Evolutionary conservation across 2,113 vertebrate species (phyloP).

Genomic region (Xenus cinereus): DNA sequence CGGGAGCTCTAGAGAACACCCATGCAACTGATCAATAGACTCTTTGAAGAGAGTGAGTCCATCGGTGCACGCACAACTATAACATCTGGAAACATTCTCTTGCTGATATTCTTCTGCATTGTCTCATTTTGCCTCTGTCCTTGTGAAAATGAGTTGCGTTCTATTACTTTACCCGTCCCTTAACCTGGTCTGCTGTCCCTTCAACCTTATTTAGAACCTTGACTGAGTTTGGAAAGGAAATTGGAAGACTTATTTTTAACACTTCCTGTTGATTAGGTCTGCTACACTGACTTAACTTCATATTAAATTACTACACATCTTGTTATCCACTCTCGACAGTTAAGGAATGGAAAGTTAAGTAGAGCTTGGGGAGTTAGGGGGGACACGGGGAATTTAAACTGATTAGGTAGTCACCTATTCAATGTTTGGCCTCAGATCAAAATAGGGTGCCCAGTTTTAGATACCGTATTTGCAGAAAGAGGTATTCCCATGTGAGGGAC

Average conservation of each 20-base stretch:
- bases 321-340: not conserved
- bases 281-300: not conserved
- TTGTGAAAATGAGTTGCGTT: not conserved
- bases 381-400: not conserved
- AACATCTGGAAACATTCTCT: not conserved
- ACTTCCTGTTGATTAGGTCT: not conserved
- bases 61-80: not conserved
- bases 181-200: not conserved
- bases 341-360: not conserved
- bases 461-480: not conserved
- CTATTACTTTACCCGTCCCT: not conserved
- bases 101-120: not conserved
- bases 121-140: not conserved
- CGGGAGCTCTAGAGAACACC: rapidly evolving
- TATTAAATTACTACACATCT: not conserved
- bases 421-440: not conserved
- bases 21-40: not conserved
- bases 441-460: not conserved
- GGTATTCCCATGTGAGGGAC: not conserved
- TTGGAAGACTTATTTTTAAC: not conserved
- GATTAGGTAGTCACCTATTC: not conserved
- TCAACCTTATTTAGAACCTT: not conserved
- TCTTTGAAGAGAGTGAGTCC: not conserved
- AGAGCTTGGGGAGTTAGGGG: not conserved
- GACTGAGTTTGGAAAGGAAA: not conserved